phyloP scores from a whole-genome alignment of 1,140 invertebrate genomes.

The Coenobita brevimanus region DNA sequence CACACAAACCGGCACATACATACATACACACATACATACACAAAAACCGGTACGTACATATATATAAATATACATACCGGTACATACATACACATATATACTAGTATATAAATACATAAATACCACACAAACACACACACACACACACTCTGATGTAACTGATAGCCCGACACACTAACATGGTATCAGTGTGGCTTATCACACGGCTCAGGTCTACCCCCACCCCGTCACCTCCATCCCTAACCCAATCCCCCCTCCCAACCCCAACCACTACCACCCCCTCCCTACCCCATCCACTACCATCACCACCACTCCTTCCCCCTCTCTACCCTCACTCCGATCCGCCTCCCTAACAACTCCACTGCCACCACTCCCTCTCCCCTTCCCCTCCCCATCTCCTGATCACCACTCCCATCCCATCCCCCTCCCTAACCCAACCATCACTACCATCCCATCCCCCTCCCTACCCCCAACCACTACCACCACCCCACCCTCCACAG shows the following conservation, averaged over 20 bases:
- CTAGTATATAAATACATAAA: no score
- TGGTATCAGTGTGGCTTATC: no score
- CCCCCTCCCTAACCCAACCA: background rate
- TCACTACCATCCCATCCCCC: background rate
- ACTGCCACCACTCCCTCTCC: background rate
- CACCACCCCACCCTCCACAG: background rate
- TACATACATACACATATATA: background rate
- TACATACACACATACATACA: constrained; percentile 12
- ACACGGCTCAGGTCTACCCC: no score
- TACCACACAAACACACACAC: no score
- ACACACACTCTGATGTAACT: background rate
- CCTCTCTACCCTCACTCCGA: background rate
- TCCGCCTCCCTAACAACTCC: background rate
- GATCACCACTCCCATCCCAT: background rate
- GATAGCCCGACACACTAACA: no score
- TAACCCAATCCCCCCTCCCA: background rate
- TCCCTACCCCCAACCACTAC: background rate
- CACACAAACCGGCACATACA: background rate
- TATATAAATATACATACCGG: background rate
- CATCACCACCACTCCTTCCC: no score
- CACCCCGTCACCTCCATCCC: background rate
- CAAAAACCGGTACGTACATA: background rate
- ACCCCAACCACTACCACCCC: background rate
- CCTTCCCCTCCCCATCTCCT: background rate
- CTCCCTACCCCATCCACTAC: background rate